Conservation (phyloP, 2,888 invertebrate species). For the Caenorhabditis sp. region DNA sequence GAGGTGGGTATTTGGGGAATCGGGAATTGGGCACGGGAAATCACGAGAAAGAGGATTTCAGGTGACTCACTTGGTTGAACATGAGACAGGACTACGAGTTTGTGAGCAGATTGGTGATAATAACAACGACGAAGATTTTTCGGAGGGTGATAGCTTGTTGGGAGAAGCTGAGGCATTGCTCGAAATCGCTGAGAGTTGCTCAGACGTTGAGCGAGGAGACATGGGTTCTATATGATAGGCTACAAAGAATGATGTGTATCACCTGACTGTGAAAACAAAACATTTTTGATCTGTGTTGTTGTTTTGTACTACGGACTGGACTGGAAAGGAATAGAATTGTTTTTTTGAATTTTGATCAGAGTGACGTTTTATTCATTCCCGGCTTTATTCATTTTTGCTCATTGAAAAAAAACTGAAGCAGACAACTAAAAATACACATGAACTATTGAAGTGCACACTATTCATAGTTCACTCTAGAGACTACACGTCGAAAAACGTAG, state of each 20-base stretch:
- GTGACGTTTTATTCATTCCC: too few relatives aligned
- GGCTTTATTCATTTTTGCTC: too few relatives aligned
- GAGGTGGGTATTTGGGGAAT: constrained; percentile 51
- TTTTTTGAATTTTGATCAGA: neutral
- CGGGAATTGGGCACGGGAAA: too few relatives aligned
- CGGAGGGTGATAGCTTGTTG: constrained; percentile 39
- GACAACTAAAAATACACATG: too few relatives aligned
- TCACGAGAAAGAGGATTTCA: constrained; percentile 5
- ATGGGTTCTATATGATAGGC: neutral
- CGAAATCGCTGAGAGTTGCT: constrained; percentile 26
- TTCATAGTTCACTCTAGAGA: too few relatives aligned
- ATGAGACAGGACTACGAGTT: constrained; percentile 50
- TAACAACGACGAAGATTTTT: constrained; percentile 45
- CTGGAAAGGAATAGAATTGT: neutral
- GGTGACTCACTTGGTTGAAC: constrained; percentile 52
- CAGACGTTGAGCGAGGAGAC: constrained; percentile 28
- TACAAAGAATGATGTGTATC: neutral
- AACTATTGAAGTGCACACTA: too few relatives aligned
- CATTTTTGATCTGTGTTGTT: neutral
- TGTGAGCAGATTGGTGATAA: constrained; percentile 58
- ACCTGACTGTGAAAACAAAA: neutral
- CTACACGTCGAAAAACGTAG: too few relatives aligned
- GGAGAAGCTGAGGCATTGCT: constrained; percentile 46
- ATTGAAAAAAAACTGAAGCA: too few relatives aligned
- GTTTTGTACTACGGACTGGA: neutral